Base-by-base conservation (phyloP, 2,888 invertebrate genomes). In the Apamea anceps region DNA sequence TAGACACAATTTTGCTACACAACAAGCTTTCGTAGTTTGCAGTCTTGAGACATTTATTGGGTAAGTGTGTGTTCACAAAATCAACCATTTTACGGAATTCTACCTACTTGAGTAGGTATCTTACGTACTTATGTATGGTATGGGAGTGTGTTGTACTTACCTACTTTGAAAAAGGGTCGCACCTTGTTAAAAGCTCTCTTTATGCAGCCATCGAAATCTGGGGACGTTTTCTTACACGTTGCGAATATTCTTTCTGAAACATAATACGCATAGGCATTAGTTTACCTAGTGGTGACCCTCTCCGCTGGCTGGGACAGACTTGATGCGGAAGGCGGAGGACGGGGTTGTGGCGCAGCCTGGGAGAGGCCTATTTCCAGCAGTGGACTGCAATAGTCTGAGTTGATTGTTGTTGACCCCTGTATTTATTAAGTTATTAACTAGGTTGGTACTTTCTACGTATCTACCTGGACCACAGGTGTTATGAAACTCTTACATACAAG, bases 191-290 rank as follows among this genome's bases (percentile, higher is more conserved):
- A 96, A 15, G 98, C 98, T 90, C 98, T 97, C 91, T 98, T 97
- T 86, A 98, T 96, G 92, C 98, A 99, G 12, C 96, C 96, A 88
- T 98, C 98, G 92, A 98, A 98, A 42, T 97, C 97, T 10, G 97
- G 92, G 25, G 97, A 97, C 6, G 96, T 96, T 84, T 96, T 97
- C 81, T 97, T 97, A 92, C 98, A 98, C 62, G 97, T 94, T 72
- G 97, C 94, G 82, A 97, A 95, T 90, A 97, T 95, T 91, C 91
- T 94, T 90, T 94, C 97, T 96, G 95, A 79, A 87, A 85, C 13
- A 66, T 25, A 60, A 48, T 5, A 32, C n/a, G 5, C 42, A 25
- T 48, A 65, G 6, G 1, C 7, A 6, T 68, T 66, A 48, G 48
- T 48, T 48, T 48, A 48, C 48, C 15, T 48, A 15, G 48, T 4